A percentile compares a stretch with the other conserved stretches of the same genome.
Conservation (phyloP, 2,113 vertebrate species). For the Sinocyclocheilus rhinocerous region DNA sequence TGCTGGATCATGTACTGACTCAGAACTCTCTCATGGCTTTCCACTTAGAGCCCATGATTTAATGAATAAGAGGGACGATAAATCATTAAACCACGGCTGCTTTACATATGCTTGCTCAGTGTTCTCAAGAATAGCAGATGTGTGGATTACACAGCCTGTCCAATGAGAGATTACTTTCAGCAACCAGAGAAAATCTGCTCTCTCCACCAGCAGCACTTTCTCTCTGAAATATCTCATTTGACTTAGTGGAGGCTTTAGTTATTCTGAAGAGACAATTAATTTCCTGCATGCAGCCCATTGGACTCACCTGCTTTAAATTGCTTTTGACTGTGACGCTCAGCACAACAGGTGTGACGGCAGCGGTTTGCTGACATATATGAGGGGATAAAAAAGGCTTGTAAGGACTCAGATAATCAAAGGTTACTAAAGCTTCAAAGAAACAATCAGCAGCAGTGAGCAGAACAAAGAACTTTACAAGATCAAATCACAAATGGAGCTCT, state of each 20-base stretch:
- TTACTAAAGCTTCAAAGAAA: conserved; percentile 24
- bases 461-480: neutral
- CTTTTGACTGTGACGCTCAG: neutral
- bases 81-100: conserved; percentile 40
- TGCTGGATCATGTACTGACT: conserved; percentile 32
- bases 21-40: conserved; percentile 1
- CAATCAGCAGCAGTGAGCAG: neutral
- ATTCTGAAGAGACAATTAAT: neutral
- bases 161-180: conserved; percentile 12
- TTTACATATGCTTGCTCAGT: conserved; percentile 28
- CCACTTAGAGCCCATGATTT: conserved; percentile 43
- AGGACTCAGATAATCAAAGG: conserved; percentile 8
- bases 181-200: neutral
- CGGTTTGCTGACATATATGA: neutral
- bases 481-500: neutral
- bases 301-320: conserved; percentile 22
- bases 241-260: neutral
- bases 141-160: neutral
- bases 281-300: neutral
- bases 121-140: conserved; percentile 14
- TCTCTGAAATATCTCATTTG: neutral
- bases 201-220: neutral
- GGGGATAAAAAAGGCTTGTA: neutral
- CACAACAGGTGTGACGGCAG: neutral
- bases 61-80: conserved; percentile 34